A percentile compares a stretch with the other conserved stretches of the same genome.
Evolutionary conservation across 2,797 vertebrate species (phyloP).

Genomic region (Gambusia yucatana): DNA sequence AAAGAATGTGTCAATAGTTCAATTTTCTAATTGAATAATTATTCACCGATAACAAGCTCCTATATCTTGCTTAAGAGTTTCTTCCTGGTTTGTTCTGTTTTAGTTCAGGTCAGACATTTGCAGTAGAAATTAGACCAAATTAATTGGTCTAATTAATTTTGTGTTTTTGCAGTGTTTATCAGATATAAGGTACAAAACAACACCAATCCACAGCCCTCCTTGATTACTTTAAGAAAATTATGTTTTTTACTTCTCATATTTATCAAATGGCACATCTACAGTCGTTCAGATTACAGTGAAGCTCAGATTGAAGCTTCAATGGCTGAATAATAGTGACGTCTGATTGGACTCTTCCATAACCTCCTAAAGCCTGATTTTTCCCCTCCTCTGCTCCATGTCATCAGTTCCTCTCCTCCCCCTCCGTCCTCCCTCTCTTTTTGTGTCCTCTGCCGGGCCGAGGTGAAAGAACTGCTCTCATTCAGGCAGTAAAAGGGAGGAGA

Average conservation of each 20-base stretch:
- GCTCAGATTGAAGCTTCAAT: background rate
- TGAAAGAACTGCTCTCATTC: slow-evolving; percentile 61
- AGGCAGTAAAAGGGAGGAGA: slow-evolving; percentile 17
- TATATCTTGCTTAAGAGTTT: too few species aligned
- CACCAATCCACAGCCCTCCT: background rate
- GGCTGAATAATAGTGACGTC: background rate
- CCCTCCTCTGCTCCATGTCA: slow-evolving; percentile 4
- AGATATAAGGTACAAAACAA: background rate
- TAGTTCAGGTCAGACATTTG: too few species aligned
- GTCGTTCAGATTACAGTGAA: background rate
- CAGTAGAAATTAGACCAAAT: too few species aligned
- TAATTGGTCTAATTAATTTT: too few species aligned
- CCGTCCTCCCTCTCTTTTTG: slow-evolving; percentile 39
- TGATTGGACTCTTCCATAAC: slow-evolving; percentile 29
- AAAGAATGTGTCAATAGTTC: too few species aligned
- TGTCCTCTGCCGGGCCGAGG: slow-evolving; percentile 40
- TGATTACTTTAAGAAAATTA: too few species aligned
- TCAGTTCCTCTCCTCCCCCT: slow-evolving; percentile 41
- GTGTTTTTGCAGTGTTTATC: too few species aligned
- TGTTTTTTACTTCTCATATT: background rate
- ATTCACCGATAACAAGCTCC: too few species aligned
- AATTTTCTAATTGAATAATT: too few species aligned
- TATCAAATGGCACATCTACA: background rate
- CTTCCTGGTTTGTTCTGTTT: too few species aligned
- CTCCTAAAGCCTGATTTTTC: slow-evolving; percentile 21